phyloP scores from a whole-genome alignment of 2,113 vertebrate genomes.

The Sceloporus undulatus region DNA sequence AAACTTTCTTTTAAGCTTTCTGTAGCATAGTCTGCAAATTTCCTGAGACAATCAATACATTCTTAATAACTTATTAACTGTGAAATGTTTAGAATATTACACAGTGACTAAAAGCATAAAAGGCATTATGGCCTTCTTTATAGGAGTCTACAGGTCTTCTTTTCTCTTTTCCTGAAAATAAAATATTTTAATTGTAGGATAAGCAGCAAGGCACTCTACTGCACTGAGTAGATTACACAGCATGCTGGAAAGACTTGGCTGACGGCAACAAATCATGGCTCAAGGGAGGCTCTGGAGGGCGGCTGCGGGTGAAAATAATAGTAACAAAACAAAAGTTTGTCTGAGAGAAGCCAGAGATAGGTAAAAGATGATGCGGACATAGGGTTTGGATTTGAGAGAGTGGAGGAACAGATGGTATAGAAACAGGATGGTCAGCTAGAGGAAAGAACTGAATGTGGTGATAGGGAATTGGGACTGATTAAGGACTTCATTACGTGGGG shows the following conservation, averaged over 20 bases:
- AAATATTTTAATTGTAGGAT: conserved; percentile 26
- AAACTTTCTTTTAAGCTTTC: neutral
- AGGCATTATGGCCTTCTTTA: conserved; percentile 18
- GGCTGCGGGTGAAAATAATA: no score
- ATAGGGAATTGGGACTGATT: no score
- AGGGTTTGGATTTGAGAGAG: no score
- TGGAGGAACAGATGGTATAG: no score
- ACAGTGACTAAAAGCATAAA: neutral
- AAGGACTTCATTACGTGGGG: no score
- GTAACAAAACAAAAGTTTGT: no score
- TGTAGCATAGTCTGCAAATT: neutral
- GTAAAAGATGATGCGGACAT: no score
- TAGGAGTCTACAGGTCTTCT: neutral
- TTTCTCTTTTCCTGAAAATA: conserved; percentile 28
- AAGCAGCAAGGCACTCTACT: neutral
- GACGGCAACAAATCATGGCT: no score
- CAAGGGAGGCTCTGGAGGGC: no score
- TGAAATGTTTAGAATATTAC: neutral
- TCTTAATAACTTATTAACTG: neutral
- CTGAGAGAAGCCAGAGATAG: no score
- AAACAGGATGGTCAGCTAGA: no score
- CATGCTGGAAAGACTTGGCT: neutral
- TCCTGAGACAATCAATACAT: neutral
- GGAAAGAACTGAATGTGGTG: no score
- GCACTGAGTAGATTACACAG: conserved; percentile 30